These are phyloP conservation scores for Mormyrus iriodes DNA, from an alignment of 2,113 vertebrate genomes.

Conservation along the genomic window DNA sequence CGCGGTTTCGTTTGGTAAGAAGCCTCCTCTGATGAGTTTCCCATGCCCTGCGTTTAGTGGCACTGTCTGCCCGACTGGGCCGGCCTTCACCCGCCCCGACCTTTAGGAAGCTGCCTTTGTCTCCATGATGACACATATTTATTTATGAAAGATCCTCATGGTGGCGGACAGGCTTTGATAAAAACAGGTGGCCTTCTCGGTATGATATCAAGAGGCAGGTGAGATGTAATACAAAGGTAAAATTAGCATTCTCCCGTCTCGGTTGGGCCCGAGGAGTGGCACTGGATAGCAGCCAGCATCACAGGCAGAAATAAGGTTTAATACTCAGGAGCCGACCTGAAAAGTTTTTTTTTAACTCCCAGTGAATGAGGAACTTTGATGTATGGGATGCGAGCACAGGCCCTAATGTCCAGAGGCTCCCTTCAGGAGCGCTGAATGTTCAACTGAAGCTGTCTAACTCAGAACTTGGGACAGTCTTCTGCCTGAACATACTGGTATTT, in stretches of 20 bases:
- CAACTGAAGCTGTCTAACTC: background rate
- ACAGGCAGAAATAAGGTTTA: background rate
- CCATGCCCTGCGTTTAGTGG: background rate
- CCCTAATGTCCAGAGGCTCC: background rate
- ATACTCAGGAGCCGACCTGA: background rate
- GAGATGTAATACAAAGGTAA: constrained; percentile 7
- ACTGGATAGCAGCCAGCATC: background rate
- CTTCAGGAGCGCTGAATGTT: background rate
- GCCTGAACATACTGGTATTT: background rate
- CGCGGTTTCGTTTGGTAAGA: background rate
- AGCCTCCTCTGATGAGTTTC: background rate
- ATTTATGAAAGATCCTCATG: background rate
- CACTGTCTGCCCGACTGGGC: background rate
- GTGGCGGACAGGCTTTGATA: background rate
- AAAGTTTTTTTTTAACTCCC: background rate
- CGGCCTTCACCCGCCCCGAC: background rate
- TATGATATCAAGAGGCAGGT: background rate
- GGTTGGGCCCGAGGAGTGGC: background rate
- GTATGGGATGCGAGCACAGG: background rate
- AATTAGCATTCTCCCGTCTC: background rate
- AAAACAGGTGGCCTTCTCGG: background rate
- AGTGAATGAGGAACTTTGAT: background rate
- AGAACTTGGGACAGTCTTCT: background rate
- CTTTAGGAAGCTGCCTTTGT: background rate
- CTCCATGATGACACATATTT: background rate